Percentiles rank a stretch among this genome's conserved stretches.
Conservation (phyloP, 2,888 invertebrate genomes). For the Neocrepidodera transversa region DNA sequence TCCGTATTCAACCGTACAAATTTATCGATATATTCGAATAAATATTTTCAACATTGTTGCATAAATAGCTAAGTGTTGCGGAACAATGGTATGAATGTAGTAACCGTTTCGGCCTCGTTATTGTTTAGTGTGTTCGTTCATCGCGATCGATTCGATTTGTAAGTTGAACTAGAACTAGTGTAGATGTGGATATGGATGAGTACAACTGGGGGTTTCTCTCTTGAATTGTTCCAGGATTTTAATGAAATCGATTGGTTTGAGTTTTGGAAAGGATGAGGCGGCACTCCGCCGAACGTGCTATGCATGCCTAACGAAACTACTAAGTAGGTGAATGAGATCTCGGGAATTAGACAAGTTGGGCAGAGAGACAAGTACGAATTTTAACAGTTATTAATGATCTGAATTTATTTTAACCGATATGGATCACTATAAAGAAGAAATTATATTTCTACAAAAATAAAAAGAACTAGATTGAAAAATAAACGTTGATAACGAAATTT, state of each 20-base stretch:
- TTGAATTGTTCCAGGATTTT: conserved; percentile 44
- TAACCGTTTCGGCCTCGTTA: conserved; percentile 39
- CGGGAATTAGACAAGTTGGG: background rate
- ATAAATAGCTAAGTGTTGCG: conserved; percentile 43
- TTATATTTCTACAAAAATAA: too few species aligned
- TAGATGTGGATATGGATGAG: background rate
- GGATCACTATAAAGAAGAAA: too few species aligned
- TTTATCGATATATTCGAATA: conserved; percentile 9
- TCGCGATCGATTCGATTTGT: conserved; percentile 20
- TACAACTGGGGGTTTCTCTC: conserved; percentile 31
- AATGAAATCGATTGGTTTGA: conserved; percentile 45
- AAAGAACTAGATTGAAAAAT: too few species aligned
- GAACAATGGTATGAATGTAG: conserved; percentile 42
- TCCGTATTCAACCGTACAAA: background rate
- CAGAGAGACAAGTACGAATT: too few species aligned
- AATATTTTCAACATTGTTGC: conserved; percentile 28
- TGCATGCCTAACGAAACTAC: conserved; percentile 15
- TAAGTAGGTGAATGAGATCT: conserved; percentile 2
- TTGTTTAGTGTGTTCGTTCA: conserved; percentile 39
- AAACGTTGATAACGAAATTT: too few species aligned
- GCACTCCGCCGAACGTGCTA: conserved; percentile 10
- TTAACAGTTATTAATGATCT: too few species aligned
- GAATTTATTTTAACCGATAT: too few species aligned
- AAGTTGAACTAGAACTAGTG: conserved; percentile 14
- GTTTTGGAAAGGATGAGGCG: conserved; percentile 32